phyloP scores from a whole-genome alignment of 2,797 vertebrate species.

The Chanos chanos region DNA sequence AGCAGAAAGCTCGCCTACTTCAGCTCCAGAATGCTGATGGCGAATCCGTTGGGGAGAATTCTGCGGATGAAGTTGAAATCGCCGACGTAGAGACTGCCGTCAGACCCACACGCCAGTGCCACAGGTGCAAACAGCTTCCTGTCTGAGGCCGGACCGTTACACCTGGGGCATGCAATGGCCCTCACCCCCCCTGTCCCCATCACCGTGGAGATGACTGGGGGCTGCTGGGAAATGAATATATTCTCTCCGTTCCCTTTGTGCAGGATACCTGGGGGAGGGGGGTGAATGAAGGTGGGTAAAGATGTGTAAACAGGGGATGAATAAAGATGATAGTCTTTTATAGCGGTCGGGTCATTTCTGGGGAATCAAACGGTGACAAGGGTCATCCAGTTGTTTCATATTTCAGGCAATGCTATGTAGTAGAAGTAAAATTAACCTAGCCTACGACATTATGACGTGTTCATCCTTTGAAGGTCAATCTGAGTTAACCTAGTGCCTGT shows the following conservation, averaged over 20 bases:
- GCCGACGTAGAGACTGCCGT: slow-evolving; percentile 92
- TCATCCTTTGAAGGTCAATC: no score
- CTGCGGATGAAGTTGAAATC: slow-evolving; percentile 95
- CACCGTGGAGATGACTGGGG: slow-evolving; percentile 77
- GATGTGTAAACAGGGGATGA: background rate
- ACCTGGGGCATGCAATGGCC: slow-evolving; percentile 82
- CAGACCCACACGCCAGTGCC: slow-evolving; percentile 86
- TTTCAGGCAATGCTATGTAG: no score
- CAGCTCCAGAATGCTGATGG: slow-evolving; percentile 87
- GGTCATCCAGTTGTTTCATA: no score
- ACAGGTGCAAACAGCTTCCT: slow-evolving; percentile 95
- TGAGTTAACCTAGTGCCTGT: no score
- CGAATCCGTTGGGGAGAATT: slow-evolving; percentile 87
- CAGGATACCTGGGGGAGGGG: slow-evolving; percentile 70
- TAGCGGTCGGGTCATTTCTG: background rate
- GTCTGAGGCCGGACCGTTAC: slow-evolving; percentile 82
- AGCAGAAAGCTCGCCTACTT: slow-evolving; percentile 82
- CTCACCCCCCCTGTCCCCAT: slow-evolving; percentile 82
- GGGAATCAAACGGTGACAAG: background rate
- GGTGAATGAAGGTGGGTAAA: background rate
- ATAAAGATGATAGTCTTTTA: background rate
- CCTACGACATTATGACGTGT: background rate
- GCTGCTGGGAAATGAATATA: slow-evolving; percentile 84
- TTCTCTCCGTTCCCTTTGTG: slow-evolving; percentile 88
- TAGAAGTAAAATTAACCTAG: no score